These are phyloP conservation scores for Hydropsyche betteni DNA, from an alignment of 2,888 invertebrate species.

Conservation along the genomic window DNA sequence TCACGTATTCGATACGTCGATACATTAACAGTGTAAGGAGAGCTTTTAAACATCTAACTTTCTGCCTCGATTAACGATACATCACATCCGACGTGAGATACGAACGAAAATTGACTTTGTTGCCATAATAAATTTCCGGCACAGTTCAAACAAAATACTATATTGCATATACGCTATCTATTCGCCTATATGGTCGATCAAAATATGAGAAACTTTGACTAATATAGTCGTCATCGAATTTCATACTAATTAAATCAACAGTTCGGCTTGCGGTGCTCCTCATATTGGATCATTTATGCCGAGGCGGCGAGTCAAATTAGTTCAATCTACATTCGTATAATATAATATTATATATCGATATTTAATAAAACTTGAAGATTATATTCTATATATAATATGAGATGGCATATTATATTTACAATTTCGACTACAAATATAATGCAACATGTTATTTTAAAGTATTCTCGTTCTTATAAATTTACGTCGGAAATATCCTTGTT, in stretches of 20 bases:
- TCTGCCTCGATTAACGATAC: neutral
- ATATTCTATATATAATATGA: too few relatives aligned
- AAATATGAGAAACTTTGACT: conserved; percentile 15
- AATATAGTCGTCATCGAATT: conserved; percentile 6
- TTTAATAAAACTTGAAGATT: too few relatives aligned
- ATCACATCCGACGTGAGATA: neutral
- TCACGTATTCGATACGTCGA: neutral
- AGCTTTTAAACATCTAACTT: neutral
- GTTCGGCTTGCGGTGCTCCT: conserved; percentile 16
- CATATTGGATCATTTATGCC: conserved; percentile 14
- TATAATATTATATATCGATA: too few relatives aligned
- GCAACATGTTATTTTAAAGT: too few relatives aligned
- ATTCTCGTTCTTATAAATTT: too few relatives aligned
- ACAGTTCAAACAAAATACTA: neutral
- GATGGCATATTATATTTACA: too few relatives aligned
- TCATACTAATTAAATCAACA: conserved; percentile 25
- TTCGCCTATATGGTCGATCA: neutral
- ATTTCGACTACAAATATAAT: too few relatives aligned
- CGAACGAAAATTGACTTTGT: neutral
- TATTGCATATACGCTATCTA: neutral
- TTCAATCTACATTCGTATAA: neutral
- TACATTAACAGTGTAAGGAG: neutral
- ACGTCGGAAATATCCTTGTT: too few relatives aligned
- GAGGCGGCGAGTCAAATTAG: neutral
- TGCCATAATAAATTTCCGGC: conserved; percentile 11